Base-by-base conservation (phyloP, 1,140 invertebrate species). In the Hermetia illucens region DNA sequence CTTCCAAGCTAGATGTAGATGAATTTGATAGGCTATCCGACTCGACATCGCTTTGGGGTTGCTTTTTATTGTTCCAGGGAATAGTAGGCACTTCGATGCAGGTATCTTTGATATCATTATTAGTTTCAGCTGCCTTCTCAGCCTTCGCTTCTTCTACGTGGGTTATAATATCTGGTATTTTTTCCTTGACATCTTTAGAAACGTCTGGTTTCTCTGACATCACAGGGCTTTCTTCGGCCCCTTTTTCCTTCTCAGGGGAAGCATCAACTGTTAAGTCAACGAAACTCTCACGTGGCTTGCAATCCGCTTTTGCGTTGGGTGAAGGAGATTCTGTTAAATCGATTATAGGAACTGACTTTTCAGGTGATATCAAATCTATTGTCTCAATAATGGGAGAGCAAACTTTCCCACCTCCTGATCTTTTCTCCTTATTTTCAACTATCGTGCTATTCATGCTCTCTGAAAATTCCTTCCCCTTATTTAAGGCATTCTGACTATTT, bases 31-130 rank as follows among this genome's bases (percentile, higher is more conserved):
- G 34, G 41, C 48, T 21, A 21, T 42, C 40, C n/a, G 40, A 32
- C 21, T n/a, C 50, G 36, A 21, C 34, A 32, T 43, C 21, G 29
- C 36, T 58, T 30, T 63, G 35, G 17, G 55, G 48, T 25, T 59
- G 48, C 30, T 64, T 69, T 25, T 50, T 58, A 17, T 58, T 61
- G 12, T 43, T 51, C 74, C 75, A 77, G 15, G 75, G 66, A 16
- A 79, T 72, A 39, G 76, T 66, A 0, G 77, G 76, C 3, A 80
- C 77, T 42, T 59, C 44, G 10, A 55, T 60, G n/a, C 51, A 50
- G 4, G 43, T 48, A 5, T 75, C 62, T 1, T 74, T 73, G 1
- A 77, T 73, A 21, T 75, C 61, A 15, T 75, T 74, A 1, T 68
- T 68, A 0, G 71, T 74, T 51, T 77, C 73, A 37, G 77, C 72